phyloP scores from a whole-genome alignment of 2,113 vertebrate genomes.

The Notechis scutatus region DNA sequence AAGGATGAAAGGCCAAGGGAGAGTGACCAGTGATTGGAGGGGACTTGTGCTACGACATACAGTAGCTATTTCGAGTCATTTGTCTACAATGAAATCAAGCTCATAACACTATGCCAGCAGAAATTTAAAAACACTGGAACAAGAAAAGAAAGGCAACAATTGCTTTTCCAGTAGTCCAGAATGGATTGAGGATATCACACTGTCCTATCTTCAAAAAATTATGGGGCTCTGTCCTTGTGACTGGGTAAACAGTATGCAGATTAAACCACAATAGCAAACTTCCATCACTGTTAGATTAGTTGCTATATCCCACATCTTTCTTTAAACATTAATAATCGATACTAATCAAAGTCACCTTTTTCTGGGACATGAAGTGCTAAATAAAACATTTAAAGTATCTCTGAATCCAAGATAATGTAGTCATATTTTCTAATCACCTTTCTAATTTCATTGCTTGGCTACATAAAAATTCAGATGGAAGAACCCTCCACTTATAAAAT shows the following conservation, averaged over 20 bases:
- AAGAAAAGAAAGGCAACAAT: not conserved
- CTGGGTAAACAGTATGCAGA: not conserved
- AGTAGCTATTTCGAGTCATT: not conserved
- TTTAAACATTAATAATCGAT: conserved; percentile 66
- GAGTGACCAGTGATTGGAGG: not conserved
- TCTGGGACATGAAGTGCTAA: conserved; percentile 52
- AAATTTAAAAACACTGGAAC: not conserved
- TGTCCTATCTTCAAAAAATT: not conserved
- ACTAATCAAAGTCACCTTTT: conserved; percentile 59
- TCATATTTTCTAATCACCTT: conserved; percentile 69
- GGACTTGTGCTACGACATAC: not conserved
- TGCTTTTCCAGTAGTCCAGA: not conserved
- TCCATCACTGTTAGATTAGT: conserved; percentile 61
- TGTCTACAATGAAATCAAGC: not conserved
- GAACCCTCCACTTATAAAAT: conserved; percentile 54
- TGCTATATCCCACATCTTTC: conserved; percentile 63
- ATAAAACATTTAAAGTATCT: conserved; percentile 60
- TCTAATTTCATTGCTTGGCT: conserved; percentile 63
- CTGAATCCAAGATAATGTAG: conserved; percentile 63
- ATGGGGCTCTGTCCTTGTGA: not conserved
- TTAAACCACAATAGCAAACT: conserved; percentile 5
- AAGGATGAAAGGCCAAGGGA: not conserved
- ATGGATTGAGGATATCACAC: not conserved
- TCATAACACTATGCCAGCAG: not conserved
- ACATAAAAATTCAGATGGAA: conserved; percentile 53